A percentile compares a stretch with the other conserved stretches of the same genome.
phyloP scores from a whole-genome alignment of 2,888 invertebrate genomes.

The Drosophila neutralis region DNA sequence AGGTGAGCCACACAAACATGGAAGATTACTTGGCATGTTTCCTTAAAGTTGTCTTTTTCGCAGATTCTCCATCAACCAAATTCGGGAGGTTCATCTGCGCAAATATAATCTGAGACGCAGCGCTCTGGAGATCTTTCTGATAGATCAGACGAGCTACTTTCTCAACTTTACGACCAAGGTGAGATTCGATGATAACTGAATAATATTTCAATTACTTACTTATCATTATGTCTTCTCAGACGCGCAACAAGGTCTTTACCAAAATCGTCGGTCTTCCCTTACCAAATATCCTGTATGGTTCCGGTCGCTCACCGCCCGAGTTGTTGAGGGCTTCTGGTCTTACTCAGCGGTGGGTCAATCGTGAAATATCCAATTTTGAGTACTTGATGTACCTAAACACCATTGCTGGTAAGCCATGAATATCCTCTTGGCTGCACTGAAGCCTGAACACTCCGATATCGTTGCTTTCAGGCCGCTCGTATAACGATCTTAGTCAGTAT shows the following conservation, averaged over 20 bases:
- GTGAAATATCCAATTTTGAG: slow-evolving; percentile 90
- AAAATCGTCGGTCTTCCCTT: slow-evolving; percentile 87
- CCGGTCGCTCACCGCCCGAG: slow-evolving; percentile 87
- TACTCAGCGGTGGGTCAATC: slow-evolving; percentile 88
- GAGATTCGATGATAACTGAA: slow-evolving; percentile 9
- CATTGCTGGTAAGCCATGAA: slow-evolving; percentile 85
- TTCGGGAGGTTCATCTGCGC: slow-evolving; percentile 88
- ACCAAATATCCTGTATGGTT: slow-evolving; percentile 87
- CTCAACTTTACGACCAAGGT: slow-evolving; percentile 88
- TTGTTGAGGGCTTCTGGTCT: slow-evolving; percentile 87
- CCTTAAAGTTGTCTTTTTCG: neutral
- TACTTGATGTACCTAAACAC: slow-evolving; percentile 92
- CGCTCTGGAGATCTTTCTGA: slow-evolving; percentile 88
- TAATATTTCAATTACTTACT: neutral
- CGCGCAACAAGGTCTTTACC: slow-evolving; percentile 87
- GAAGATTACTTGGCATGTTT: neutral
- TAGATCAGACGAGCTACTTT: slow-evolving; percentile 89
- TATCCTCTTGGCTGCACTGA: fast-evolving
- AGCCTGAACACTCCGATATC: fast-evolving
- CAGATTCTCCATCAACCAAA: slow-evolving; percentile 86
- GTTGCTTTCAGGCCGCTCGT: slow-evolving; percentile 87
- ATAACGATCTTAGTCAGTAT: slow-evolving; percentile 92
- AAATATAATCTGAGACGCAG: slow-evolving; percentile 88
- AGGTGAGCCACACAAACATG: slow-evolving; percentile 68
- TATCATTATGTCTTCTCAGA: slow-evolving; percentile 82